These are phyloP conservation scores for Diorhabda carinulata DNA, from an alignment of 1,140 invertebrate species.

Conservation along the genomic window DNA sequence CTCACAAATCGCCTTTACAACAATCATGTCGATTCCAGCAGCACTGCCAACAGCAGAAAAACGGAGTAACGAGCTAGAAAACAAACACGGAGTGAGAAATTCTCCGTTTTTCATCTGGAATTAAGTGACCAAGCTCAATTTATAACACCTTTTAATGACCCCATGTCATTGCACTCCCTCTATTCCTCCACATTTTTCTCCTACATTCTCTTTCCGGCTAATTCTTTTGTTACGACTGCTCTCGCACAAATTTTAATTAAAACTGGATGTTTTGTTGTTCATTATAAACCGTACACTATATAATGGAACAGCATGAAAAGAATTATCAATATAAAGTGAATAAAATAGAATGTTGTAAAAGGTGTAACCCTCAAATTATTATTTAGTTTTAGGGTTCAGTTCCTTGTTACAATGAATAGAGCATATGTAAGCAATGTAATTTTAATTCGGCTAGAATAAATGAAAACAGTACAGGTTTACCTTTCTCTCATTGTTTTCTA, in stretches of 20 bases:
- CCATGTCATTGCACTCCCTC: not conserved
- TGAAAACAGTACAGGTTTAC: too few relatives aligned
- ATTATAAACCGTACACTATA: not conserved
- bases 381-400: too few relatives aligned
- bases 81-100: not conserved
- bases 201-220: not conserved
- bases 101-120: slow-evolving; percentile 2
- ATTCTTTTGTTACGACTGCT: not conserved
- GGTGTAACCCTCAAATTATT: too few relatives aligned
- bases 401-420: too few relatives aligned
- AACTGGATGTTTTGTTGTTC: not conserved
- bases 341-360: too few relatives aligned
- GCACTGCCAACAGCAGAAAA: slow-evolving; percentile 1
- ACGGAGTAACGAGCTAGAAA: not conserved
- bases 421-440: too few relatives aligned
- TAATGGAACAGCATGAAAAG: too few relatives aligned
- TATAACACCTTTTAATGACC: slow-evolving; percentile 1
- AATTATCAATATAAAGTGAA: too few relatives aligned
- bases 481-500: too few relatives aligned
- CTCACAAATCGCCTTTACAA: not conserved
- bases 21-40: not conserved
- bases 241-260: not conserved
- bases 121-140: slow-evolving; percentile 2
- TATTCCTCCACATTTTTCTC: not conserved
- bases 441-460: too few relatives aligned